Evolutionary conservation across 2,888 invertebrate genomes (phyloP), one percentile per base, ranked within the genome.

Genomic region (Orthonychiurus folsomi): DNA sequence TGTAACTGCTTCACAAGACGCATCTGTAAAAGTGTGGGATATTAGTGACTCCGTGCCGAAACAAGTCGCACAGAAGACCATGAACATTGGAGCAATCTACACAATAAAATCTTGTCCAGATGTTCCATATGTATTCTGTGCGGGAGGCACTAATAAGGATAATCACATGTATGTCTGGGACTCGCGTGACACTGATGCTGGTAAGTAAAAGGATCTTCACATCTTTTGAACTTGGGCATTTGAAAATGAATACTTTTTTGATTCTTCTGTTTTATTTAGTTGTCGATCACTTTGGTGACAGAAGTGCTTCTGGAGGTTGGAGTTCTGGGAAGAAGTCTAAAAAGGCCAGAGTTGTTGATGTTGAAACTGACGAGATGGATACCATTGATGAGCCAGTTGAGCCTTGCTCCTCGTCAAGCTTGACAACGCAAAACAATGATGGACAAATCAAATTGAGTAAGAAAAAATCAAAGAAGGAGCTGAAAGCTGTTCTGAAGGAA

Each of bases 91-190:
- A 0, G 81, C 82, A 24, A 79, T 87, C 60, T 84, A 88, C 74
- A 87, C 88, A 75, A 80, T 88, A 67, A 84, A 85, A 50, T 79
- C 84, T 59, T 88, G 87, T 74, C 92, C 92, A 0, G 90, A 95
- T 74, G 86, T 85, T 74, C 87, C 90, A 1, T 87, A 85, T 76
- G 81, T 86, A n/a, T 80, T 92, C 69, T 87, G 87, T 15, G 79
- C 87, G 60, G 94, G 93, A 50, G 94, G 94, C 0, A 90, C 91
- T 76, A 88, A 88, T 75, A 87, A 86, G 73, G 83, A 85, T 60
- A 81, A 86, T 74, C 87, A 85, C 76, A 85, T 88, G 66, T 83
- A 85, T 67, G 80, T 90, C 20, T 79, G 84, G 69, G 83, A 88
- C 77, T 79, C 87, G 48, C 77, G 80, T 37, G 77, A 80, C 68